Conservation (phyloP, 2,888 invertebrate species). For the Chesias legatella region DNA sequence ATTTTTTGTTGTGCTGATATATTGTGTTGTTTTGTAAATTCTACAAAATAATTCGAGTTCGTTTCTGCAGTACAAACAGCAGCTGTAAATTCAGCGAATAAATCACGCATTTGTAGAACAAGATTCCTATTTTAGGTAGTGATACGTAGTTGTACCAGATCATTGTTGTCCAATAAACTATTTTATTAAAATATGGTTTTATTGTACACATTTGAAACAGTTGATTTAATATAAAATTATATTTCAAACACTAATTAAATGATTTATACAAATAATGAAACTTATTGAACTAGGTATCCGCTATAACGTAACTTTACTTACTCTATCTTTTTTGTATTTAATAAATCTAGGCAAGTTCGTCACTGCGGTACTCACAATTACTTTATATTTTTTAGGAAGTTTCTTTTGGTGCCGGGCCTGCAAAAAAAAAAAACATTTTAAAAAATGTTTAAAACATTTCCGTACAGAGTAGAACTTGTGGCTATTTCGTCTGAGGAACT, state of each 20-base stretch:
- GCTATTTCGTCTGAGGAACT: too few relatives aligned
- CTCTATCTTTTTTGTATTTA: conserved; percentile 81
- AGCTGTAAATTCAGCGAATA: conserved; percentile 2
- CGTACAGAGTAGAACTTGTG: too few relatives aligned
- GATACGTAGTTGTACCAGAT: conserved; percentile 34
- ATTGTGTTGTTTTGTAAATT: neutral
- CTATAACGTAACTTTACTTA: conserved; percentile 42
- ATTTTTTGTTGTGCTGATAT: neutral
- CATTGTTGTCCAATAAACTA: conserved; percentile 55
- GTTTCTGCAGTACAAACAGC: conserved; percentile 1
- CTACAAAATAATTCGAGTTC: neutral
- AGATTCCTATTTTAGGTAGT: conserved; percentile 42
- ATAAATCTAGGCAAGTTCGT: conserved; percentile 86
- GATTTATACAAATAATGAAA: conserved; percentile 8
- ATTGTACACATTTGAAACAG: conserved; percentile 12
- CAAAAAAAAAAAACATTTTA: too few relatives aligned
- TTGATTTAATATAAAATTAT: too few relatives aligned
- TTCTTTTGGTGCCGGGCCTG: conserved; percentile 84
- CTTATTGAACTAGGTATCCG: conserved; percentile 5
- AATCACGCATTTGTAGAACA: conserved; percentile 32
- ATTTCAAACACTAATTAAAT: conserved; percentile 13
- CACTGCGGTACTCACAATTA: conserved; percentile 85
- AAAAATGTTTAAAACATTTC: too few relatives aligned
- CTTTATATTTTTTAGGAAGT: conserved; percentile 83
- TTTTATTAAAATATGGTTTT: conserved; percentile 29